Evolutionary conservation across 2,797 vertebrate species (phyloP), one percentile per base, ranked within the genome.

Genomic region (Argya squamiceps): DNA sequence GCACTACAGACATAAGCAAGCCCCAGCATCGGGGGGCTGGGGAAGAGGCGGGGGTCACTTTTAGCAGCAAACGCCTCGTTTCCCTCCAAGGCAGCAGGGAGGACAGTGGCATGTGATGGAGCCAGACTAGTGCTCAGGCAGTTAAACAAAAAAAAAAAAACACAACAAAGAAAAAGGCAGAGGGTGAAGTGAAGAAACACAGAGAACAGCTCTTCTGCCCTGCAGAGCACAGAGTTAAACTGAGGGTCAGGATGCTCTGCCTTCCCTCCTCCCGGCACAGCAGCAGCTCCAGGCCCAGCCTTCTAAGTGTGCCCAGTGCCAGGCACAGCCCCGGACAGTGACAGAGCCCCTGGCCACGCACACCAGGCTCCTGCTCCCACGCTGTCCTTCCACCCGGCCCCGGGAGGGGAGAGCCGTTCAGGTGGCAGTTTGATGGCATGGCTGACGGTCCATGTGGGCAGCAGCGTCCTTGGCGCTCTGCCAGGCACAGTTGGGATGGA

Each of bases 401-500:
- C 3, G 0, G 68, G 34, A 67, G 50, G n/a, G 67, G 70, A 92
- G 58, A 63, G 84, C 86, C 30, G 79, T 11, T 69, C 77, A 56
- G 92, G 82, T 87, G 82, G 82, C 93, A 92, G 88, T 64, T 46
- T 3, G 64, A 85, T 89, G 84, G 80, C 91, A 92, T 26, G 83
- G 91, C 76, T 55, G 91, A 89, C 37, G 2, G 92, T 91, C 92
- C 77, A 50, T 14, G 67, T 6, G 65, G 93, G 86, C 91, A 80
- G 79, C 69, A 88, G 87, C 75, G 3, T 58, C 94, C 89, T 88
- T 4, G 0, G 70, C 16, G 11, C 86, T 74, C 77, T 69, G 82
- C 91, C 89, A 90, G 92, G 95, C 84, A 88, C 92, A 65, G 63
- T 30, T 53, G 71, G 67, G 92, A 93, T 83, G 91, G 93, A 89